phyloP scores from a whole-genome alignment of 30 jellyfish, hydroid and myxozoan genomes.

The Turritopsis dohrnii region DNA sequence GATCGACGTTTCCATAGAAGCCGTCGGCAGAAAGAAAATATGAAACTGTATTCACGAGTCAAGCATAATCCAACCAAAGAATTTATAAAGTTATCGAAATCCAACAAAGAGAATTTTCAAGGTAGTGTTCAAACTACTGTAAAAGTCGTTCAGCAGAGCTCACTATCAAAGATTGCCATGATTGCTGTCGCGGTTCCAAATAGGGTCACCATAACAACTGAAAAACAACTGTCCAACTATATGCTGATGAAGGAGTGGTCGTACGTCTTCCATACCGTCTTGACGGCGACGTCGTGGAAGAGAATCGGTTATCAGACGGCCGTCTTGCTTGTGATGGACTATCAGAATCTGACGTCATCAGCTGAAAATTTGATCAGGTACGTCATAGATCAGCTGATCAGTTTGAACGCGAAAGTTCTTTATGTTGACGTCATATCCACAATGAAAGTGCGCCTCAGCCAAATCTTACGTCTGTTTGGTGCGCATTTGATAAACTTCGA shows the following conservation, averaged over 20 bases:
- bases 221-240: neutral
- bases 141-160: neutral
- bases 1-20: neutral
- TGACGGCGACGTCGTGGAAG: neutral
- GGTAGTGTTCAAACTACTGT: too few species aligned
- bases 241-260: slow-evolving; percentile 5
- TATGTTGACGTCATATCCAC: neutral
- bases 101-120: neutral
- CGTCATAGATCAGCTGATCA: neutral
- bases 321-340: neutral
- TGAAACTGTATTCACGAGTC: neutral
- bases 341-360: neutral
- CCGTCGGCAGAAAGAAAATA: neutral
- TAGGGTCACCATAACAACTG: neutral
- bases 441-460: neutral
- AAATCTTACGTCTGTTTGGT: neutral
- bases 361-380: neutral
- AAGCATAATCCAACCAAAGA: neutral
- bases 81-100: neutral
- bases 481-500: neutral
- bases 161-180: neutral
- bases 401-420: neutral
- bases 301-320: neutral
- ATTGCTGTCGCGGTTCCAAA: neutral
- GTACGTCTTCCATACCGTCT: neutral